Evolutionary conservation across 2,113 vertebrate genomes (phyloP), one percentile per base, ranked within the genome.

Genomic region (Campylorhamphus procurvoides): DNA sequence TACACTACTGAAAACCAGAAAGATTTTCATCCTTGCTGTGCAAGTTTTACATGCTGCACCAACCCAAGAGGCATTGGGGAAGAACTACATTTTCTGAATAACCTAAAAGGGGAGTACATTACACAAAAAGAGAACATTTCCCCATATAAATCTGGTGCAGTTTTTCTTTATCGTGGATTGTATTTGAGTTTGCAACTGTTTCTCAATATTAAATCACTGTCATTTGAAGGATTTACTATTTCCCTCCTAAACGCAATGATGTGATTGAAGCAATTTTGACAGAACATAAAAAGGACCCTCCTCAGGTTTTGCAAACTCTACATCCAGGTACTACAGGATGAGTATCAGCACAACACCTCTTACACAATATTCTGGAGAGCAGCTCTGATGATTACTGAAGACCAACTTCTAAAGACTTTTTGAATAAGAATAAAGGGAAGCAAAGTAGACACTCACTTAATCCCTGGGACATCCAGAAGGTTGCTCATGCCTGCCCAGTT

Each of bases 401-500:
- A 90, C 44, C 62, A 78, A 5, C 15, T 50, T 74, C 66, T 71
- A 77, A 35, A 78, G 10, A 4, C 5, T 81, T 87, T 80, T 90
- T 37, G n/a, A 60, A 78, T 67, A 33, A 53, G 18, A 47, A 62
- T 25, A 23, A 87, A 87, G 24, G 3, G 17, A 94, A 84, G 19
- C 15, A 75, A 72, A 74, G n/a, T 4, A 39, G 64, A 74, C 23
- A 92, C 95, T 97, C 85, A 99, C 99, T 98, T 99, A 96, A 99
- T 98, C 20, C 97, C 99, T 18, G 99, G 99, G 39, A 96, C 98
- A 87, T 99, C 99, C 92, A 99, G 95, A 50, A 99, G 88, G 96
- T 99, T 99, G 56, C 98, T 99, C 95, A 99, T 97, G 37, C 99
- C 99, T 0, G 99, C 99, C 99, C 99, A 99, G 98, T 99, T 99